Conservation (phyloP, 1,140 invertebrate species). For the Scaptodrosophila lebanonensis region DNA sequence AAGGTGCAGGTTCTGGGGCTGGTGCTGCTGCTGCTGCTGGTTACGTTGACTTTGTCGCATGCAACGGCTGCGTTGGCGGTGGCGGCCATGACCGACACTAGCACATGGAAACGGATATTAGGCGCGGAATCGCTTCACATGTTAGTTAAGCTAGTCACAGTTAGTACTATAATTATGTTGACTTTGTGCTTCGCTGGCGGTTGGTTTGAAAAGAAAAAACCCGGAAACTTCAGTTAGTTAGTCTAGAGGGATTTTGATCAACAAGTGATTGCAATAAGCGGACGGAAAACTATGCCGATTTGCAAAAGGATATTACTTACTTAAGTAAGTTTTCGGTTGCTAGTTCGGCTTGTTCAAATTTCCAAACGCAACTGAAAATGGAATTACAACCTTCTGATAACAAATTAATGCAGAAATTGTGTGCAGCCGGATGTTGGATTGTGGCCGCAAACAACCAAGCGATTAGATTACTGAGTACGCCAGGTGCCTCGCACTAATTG, state of each 20-base stretch:
- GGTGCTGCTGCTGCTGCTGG: too few relatives aligned
- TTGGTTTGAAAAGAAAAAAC: slow-evolving; percentile 13
- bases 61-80: too few relatives aligned
- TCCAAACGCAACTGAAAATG: slow-evolving; percentile 12
- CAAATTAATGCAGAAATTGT: too few relatives aligned
- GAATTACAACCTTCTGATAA: too few relatives aligned
- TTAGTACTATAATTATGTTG: slow-evolving; percentile 16
- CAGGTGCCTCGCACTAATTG: too few relatives aligned
- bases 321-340: slow-evolving; percentile 44
- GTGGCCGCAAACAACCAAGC: too few relatives aligned
- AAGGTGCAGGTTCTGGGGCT: too few relatives aligned
- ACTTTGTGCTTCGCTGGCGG: too few relatives aligned
- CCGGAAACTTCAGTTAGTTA: slow-evolving; percentile 66
- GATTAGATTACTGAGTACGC: too few relatives aligned
- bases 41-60: too few relatives aligned
- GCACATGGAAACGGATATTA: slow-evolving; percentile 55
- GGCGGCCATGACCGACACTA: not conserved
- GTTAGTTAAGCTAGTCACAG: slow-evolving; percentile 35
- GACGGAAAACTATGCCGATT: slow-evolving; percentile 59
- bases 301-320: slow-evolving; percentile 17
- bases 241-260: slow-evolving; percentile 51
- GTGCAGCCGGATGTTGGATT: too few relatives aligned
- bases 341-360: too few relatives aligned
- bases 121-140: slow-evolving; percentile 53
- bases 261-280: slow-evolving; percentile 49